Conservation (phyloP, 2,113 vertebrate species). For the Ceyx margarethae region DNA sequence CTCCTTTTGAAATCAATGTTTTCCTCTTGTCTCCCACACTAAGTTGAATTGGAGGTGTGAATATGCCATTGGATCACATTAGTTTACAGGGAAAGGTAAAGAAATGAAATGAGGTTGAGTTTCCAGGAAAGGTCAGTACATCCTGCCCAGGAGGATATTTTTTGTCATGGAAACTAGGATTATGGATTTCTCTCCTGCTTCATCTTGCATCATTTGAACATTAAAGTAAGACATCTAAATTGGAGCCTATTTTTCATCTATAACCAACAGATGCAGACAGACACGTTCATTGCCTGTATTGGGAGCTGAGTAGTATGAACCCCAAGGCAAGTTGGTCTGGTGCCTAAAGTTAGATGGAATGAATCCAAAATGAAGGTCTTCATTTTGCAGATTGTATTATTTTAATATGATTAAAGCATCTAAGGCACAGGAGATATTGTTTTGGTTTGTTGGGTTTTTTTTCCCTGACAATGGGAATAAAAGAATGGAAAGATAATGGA, state of each 20-base stretch:
- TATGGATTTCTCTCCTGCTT: slow-evolving; percentile 5
- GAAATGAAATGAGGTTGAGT: not conserved
- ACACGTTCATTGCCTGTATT: not conserved
- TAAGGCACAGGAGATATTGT: not conserved
- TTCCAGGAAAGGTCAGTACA: slow-evolving; percentile 4
- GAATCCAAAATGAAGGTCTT: slow-evolving; percentile 45
- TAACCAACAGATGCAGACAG: slow-evolving; percentile 39
- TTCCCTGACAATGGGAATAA: not conserved
- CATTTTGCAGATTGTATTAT: slow-evolving; percentile 33
- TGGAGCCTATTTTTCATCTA: slow-evolving; percentile 23
- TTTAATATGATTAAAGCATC: slow-evolving; percentile 51
- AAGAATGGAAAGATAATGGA: not conserved
- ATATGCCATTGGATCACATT: not conserved
- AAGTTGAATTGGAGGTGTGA: not conserved
- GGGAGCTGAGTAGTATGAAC: slow-evolving; percentile 4
- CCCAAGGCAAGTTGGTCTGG: slow-evolving; percentile 39
- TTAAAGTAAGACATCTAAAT: slow-evolving; percentile 46
- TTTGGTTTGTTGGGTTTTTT: not conserved
- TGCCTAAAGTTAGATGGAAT: slow-evolving; percentile 35
- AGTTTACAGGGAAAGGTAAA: not conserved
- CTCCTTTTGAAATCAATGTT: not conserved
- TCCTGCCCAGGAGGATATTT: not conserved
- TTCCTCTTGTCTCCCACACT: not conserved
- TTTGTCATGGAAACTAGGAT: slow-evolving; percentile 8
- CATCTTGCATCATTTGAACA: slow-evolving; percentile 12